These are phyloP conservation scores for Protodeltote pygarga DNA, from an alignment of 2,888 invertebrate species.

Conservation along the genomic window DNA sequence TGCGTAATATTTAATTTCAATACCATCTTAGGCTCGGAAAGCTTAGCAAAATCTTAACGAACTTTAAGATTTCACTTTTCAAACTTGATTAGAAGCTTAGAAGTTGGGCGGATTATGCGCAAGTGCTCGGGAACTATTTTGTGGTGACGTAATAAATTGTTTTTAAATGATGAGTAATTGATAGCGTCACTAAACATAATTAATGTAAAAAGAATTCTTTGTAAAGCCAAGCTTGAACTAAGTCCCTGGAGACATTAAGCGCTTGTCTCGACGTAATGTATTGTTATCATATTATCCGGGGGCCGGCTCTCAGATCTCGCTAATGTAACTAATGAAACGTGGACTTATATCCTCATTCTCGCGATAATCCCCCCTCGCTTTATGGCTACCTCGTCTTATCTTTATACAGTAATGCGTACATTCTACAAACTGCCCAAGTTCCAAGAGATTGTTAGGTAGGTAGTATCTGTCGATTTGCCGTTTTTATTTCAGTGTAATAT, in stretches of 20 bases:
- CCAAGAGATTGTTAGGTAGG: conserved; percentile 18
- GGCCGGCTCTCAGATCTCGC: conserved; percentile 48
- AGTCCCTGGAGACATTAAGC: conserved; percentile 56
- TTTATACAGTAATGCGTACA: conserved; percentile 51
- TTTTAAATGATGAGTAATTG: conserved; percentile 39
- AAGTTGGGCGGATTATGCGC: conserved; percentile 36
- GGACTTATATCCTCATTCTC: conserved; percentile 58
- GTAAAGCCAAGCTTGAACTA: conserved; percentile 45
- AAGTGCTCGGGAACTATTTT: conserved; percentile 38
- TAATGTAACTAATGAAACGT: conserved; percentile 70
- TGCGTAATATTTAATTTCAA: conserved; percentile 75
- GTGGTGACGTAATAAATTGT: conserved; percentile 22
- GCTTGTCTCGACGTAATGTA: conserved; percentile 60
- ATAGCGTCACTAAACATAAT: conserved; percentile 43
- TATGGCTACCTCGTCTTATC: conserved; percentile 53
- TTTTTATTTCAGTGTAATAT: too few species aligned
- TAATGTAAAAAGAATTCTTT: conserved; percentile 49
- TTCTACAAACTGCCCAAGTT: conserved; percentile 25
- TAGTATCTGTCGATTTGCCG: conserved; percentile 26
- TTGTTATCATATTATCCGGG: conserved; percentile 67
- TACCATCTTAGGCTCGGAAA: conserved; percentile 65
- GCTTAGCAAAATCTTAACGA: conserved; percentile 62
- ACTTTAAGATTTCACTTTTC: conserved; percentile 54
- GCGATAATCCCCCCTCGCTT: conserved; percentile 55
- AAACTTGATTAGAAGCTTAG: conserved; percentile 59